phyloP scores from a whole-genome alignment of 2,888 invertebrate species.

The Aleiodes leptofemur region DNA sequence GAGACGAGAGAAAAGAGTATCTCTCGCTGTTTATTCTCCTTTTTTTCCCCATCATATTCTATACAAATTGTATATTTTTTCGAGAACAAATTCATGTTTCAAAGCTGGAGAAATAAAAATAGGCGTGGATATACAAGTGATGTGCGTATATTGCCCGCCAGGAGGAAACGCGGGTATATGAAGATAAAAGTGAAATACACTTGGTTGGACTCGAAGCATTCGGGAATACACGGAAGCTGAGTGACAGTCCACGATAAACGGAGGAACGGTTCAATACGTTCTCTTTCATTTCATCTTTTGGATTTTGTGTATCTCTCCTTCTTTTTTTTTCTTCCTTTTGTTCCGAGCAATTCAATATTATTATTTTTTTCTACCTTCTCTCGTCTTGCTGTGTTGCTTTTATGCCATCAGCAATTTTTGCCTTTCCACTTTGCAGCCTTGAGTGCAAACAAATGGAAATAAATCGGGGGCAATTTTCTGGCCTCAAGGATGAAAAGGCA shows the following conservation, averaged over 20 bases:
- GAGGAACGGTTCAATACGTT: conserved; percentile 19
- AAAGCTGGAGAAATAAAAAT: conserved; percentile 50
- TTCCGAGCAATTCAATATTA: conserved; percentile 1
- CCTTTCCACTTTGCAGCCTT: too few species aligned
- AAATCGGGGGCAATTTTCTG: too few species aligned
- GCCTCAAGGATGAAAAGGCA: too few species aligned
- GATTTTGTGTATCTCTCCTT: background rate
- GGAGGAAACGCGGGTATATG: conserved; percentile 50
- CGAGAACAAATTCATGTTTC: conserved; percentile 70
- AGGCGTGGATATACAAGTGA: conserved; percentile 45
- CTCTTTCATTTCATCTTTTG: background rate
- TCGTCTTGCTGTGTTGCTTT: too few species aligned
- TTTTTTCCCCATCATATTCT: too few species aligned
- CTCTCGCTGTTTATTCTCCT: conserved; percentile 45
- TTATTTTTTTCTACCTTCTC: background rate
- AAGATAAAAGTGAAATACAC: conserved; percentile 70
- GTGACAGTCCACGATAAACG: conserved; percentile 54
- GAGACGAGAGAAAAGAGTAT: conserved; percentile 37
- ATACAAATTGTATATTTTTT: conserved; percentile 36
- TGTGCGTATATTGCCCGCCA: conserved; percentile 43
- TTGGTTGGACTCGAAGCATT: conserved; percentile 56
- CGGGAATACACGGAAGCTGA: conserved; percentile 55
- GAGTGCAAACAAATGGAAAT: too few species aligned
- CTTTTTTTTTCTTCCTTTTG: background rate
- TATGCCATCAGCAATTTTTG: too few species aligned